A percentile compares a stretch with the other conserved stretches of the same genome.
Conservation (phyloP, 2,797 vertebrate genomes). For the Craterocephalus amniculus region DNA sequence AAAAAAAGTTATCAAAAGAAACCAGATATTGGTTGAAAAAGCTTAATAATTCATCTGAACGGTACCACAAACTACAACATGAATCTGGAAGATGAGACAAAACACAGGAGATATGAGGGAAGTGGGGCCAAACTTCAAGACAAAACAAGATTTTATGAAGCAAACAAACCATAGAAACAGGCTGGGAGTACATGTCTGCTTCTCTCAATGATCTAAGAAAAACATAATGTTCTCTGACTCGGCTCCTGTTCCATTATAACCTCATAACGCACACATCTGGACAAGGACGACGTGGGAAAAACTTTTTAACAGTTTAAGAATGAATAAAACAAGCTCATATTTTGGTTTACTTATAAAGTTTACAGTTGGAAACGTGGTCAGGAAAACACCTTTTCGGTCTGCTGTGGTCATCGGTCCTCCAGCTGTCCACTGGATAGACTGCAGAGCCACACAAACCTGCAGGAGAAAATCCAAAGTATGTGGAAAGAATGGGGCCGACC, state of each 20-base stretch:
- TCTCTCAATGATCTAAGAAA: not conserved
- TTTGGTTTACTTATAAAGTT: constrained; percentile 1
- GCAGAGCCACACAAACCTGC: constrained; percentile 49
- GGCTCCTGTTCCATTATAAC: constrained; percentile 28
- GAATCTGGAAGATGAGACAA: not conserved
- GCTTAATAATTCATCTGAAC: not conserved
- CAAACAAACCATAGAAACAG: not conserved
- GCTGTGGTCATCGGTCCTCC: constrained; percentile 42
- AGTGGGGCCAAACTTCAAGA: not conserved
- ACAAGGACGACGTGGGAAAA: not conserved
- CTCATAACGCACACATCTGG: constrained; percentile 18
- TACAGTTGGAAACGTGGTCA: constrained; percentile 32
- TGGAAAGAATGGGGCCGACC: constrained; percentile 73
- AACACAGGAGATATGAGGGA: not conserved
- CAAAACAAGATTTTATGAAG: not conserved
- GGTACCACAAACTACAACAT: not conserved
- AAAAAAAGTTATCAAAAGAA: not conserved
- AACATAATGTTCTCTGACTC: constrained; percentile 30
- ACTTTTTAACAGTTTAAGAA: not conserved
- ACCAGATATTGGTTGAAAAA: not conserved
- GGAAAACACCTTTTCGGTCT: constrained; percentile 34
- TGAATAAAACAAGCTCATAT: not conserved
- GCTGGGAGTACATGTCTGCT: not conserved
- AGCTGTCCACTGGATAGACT: constrained; percentile 36
- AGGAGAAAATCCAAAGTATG: constrained; percentile 76